Base-by-base conservation (phyloP, 2,797 vertebrate species). In the Phrynocephalus vlangalii region DNA sequence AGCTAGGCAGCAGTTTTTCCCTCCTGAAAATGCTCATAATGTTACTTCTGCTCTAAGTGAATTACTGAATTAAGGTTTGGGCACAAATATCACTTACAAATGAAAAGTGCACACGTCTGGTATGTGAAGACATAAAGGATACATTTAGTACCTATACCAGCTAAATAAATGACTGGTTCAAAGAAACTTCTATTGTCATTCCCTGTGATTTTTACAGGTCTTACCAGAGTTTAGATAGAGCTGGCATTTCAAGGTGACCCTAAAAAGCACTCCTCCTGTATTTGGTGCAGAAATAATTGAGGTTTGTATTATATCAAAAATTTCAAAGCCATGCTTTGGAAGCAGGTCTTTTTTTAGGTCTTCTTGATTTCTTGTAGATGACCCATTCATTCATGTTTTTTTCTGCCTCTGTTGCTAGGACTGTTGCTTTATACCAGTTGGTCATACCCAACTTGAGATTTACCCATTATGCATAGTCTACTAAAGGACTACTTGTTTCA, bases 161-260 rank as follows among this genome's bases (percentile, higher is more conserved):
- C 30, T 28, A 90, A 16, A 2, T 30, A 77, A 77, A 70, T 85
- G 33, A 71, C 72, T 72, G 71, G 72, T 90, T 10, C 85, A 85
- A 89, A 90, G 24, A 1, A 44, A 26, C 52, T 50, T 6, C 56
- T 5, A 71, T 86, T 92, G 10, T 81, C 11, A 67, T 60, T 67
- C 26, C 88, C 75, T 87, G 44, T 79, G 52, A 68, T 85, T 24
- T 78, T 88, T 86, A 66, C 1, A 72, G 2, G 30, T 76, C 76
- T 75, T 91, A 20, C 89, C 79, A 5, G 50, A 24, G 5, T 1
- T 85, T 77, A 87, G 18, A 6, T 16, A 79, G n/a, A 13, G 10
- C 0, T 88, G 67, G 63, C 50, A 92, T 89, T 81, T 76, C 52
- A 76, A 75, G 78, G 44, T 81, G 18, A 71, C 80, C 38, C 77